Percentiles rank a stretch among this genome's conserved stretches.
Evolutionary conservation across 2,113 vertebrate genomes (phyloP).

Genomic region (Sigmodon hispidus): DNA sequence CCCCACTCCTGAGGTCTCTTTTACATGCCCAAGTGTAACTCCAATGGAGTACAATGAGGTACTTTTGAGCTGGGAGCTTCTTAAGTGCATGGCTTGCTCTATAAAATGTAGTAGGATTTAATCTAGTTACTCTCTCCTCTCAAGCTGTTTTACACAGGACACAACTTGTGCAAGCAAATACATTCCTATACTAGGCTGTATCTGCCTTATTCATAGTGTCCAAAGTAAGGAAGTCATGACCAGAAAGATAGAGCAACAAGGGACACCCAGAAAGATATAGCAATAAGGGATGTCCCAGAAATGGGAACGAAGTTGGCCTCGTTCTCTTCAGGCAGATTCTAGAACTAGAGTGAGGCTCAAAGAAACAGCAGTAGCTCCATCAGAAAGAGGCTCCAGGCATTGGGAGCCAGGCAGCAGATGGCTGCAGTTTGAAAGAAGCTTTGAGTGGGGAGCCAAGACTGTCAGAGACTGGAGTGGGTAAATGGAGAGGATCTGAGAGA

Average conservation of each 20-base stretch:
- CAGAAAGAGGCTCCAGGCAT: not conserved
- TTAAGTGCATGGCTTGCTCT: not conserved
- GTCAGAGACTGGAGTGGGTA: not conserved
- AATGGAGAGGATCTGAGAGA: not conserved
- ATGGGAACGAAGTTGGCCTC: not conserved
- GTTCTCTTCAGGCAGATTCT: slow-evolving; percentile 16
- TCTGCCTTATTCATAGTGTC: not conserved
- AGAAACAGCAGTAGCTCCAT: not conserved
- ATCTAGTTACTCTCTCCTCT: not conserved
- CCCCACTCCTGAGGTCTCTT: not conserved
- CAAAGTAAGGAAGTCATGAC: not conserved
- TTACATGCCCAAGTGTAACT: not conserved
- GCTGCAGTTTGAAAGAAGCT: not conserved
- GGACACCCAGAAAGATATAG: not conserved
- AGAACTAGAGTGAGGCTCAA: not conserved
- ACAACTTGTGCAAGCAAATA: slow-evolving; percentile 34
- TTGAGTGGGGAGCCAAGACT: not conserved
- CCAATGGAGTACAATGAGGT: not conserved
- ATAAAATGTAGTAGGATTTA: not conserved
- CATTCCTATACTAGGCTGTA: not conserved
- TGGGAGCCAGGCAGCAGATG: not conserved
- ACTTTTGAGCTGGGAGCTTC: not conserved
- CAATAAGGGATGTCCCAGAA: not conserved
- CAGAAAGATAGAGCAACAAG: slow-evolving; percentile 17
- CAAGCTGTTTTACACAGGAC: not conserved